Base-by-base conservation (phyloP, 2,888 invertebrate species). In the Hesperia comma region DNA sequence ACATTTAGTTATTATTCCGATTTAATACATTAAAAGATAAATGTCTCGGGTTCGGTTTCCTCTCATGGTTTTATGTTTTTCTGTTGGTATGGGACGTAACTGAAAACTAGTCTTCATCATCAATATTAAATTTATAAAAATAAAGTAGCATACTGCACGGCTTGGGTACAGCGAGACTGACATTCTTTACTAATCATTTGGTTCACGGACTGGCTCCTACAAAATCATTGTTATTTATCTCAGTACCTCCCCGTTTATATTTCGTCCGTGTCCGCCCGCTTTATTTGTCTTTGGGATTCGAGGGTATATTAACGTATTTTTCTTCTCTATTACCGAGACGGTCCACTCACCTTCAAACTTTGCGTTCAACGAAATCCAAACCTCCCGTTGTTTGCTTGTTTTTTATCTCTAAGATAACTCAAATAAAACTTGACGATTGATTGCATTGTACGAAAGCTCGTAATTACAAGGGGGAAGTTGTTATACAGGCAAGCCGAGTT, bases 221-320 rank as follows among this genome's bases (percentile, higher is more conserved):
- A 77, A 84, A 84, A 88, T 88, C 90, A 88, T 90, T 90, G 90
- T 90, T 90, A 89, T 91, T 91, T 90, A 88, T 92, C 85, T 83
- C 86, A 74, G 79, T 80, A 83, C 83, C 84, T 85, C 85, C 84
- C 85, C 80, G 86, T 83, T 88, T 90, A 90, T 91, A 90, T 91
- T 90, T 89, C 86, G 85, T 83, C 84, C 88, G 83, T 88, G 88
- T 88, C 87, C 84, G 85, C 84, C 83, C 83, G 78, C 84, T 91
- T 92, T 92, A 90, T 92, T 92, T 92, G 90, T 92, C 90, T 92
- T 92, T 78, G 85, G 86, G 86, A 88, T 91, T 90, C 86, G 86
- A 85, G 88, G 89, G 88, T 92, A 92, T 88, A 92, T 92, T 92
- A 91, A 90, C 90, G 92, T 92, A 92, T 92, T 92, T 92, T 92